These are phyloP conservation scores for Phrynocephalus vlangalii DNA, from an alignment of 2,797 vertebrate genomes.

Conservation along the genomic window DNA sequence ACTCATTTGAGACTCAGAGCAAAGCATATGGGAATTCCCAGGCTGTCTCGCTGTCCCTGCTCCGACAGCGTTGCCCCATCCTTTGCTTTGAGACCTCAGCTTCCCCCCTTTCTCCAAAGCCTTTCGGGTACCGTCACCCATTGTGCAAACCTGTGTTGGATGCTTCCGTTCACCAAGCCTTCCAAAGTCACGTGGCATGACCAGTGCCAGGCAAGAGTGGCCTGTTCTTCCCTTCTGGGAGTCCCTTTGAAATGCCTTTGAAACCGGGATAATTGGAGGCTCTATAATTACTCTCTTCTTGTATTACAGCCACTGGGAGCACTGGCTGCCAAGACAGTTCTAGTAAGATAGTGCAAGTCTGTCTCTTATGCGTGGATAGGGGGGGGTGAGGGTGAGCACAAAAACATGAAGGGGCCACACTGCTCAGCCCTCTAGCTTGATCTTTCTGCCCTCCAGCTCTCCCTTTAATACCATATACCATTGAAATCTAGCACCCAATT, in stretches of 20 bases:
- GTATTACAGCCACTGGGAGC: neutral
- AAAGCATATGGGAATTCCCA: too few relatives aligned
- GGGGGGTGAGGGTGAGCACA: too few relatives aligned
- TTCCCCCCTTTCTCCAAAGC: neutral
- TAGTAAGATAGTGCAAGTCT: too few relatives aligned
- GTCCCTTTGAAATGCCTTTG: neutral
- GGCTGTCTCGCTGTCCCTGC: neutral
- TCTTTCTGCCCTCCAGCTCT: too few relatives aligned
- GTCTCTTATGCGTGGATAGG: too few relatives aligned
- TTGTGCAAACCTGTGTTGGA: neutral
- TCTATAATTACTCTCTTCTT: constrained; percentile 4
- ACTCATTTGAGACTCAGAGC: too few relatives aligned
- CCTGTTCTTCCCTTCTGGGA: neutral
- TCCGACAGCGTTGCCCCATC: neutral
- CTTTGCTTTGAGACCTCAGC: neutral
- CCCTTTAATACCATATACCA: too few relatives aligned
- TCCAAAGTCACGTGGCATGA: neutral
- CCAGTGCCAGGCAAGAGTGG: neutral
- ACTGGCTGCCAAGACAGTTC: neutral
- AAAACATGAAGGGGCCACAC: neutral
- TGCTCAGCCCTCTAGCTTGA: too few relatives aligned
- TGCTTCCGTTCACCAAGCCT: neutral
- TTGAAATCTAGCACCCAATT: too few relatives aligned
- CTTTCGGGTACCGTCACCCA: neutral
- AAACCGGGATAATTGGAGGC: constrained; percentile 1